Percentiles rank a stretch among this genome's conserved stretches.
Conservation (phyloP, 1,140 invertebrate species). For the Belonocnema kinseyi region DNA sequence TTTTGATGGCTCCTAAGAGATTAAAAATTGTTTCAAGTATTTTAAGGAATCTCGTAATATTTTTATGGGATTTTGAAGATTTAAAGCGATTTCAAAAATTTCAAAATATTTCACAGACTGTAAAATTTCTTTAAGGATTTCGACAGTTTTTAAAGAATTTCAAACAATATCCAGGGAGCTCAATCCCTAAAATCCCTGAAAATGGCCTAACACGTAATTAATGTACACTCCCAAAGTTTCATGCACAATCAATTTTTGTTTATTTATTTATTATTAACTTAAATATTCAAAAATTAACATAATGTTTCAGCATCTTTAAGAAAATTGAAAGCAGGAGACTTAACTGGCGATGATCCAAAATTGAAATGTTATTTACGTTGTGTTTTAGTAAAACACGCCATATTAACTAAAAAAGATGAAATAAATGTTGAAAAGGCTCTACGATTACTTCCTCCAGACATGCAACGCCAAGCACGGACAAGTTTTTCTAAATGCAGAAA, state of each 20-base stretch:
- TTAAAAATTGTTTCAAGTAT: too few species aligned
- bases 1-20: too few species aligned
- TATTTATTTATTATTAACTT: neutral
- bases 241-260: neutral
- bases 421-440: conserved; percentile 17
- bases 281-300: neutral
- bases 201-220: too few species aligned
- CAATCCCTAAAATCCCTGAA: too few species aligned
- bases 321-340: conserved; percentile 9
- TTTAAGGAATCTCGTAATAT: too few species aligned
- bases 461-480: neutral
- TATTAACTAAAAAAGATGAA: neutral
- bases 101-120: too few species aligned
- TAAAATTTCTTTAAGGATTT: too few species aligned
- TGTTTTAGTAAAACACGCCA: conserved; percentile 2
- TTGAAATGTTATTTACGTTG: conserved; percentile 19
- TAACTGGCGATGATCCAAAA: neutral
- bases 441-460: neutral
- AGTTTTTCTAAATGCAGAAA: conserved; percentile 10
- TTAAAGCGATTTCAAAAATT: too few species aligned
- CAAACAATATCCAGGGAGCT: too few species aligned
- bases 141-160: too few species aligned
- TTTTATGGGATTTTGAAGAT: too few species aligned
- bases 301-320: neutral
- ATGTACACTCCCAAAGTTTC: too few species aligned